These are phyloP conservation scores for Empidonax traillii DNA, from an alignment of 2,113 vertebrate genomes.

Conservation along the genomic window DNA sequence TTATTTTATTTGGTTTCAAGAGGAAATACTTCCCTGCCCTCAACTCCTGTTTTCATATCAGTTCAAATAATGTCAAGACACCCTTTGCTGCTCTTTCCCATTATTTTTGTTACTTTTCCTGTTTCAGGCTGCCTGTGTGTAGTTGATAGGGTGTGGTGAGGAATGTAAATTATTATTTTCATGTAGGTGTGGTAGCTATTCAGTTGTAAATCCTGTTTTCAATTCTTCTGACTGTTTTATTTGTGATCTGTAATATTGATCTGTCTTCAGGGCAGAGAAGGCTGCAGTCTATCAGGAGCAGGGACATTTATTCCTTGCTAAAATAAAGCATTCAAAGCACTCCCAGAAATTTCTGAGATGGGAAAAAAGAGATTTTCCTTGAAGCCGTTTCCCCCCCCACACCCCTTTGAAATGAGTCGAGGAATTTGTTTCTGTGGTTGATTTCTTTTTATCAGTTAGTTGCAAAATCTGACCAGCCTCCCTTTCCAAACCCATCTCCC, in stretches of 20 bases:
- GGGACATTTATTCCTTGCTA: slow-evolving; percentile 8
- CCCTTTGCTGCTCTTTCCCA: slow-evolving; percentile 54
- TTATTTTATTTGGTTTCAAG: slow-evolving; percentile 49
- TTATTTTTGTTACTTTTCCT: slow-evolving; percentile 62
- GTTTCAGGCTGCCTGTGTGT: slow-evolving; percentile 19
- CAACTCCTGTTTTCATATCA: slow-evolving; percentile 58
- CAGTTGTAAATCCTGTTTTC: slow-evolving; percentile 67
- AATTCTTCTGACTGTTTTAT: slow-evolving; percentile 58
- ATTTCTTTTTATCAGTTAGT: slow-evolving; percentile 46
- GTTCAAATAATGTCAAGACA: slow-evolving; percentile 40
- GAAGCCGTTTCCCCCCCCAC: background rate
- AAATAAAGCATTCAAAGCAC: slow-evolving; percentile 37
- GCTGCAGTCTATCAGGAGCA: slow-evolving; percentile 23
- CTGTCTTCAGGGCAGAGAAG: slow-evolving; percentile 31
- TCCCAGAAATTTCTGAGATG: background rate
- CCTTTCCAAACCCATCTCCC: background rate
- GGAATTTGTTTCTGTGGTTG: background rate
- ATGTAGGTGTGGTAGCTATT: slow-evolving; percentile 56
- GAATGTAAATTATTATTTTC: slow-evolving; percentile 69
- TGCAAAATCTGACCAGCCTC: slow-evolving; percentile 38
- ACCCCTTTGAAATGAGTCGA: background rate
- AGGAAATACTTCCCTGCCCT: slow-evolving; percentile 60
- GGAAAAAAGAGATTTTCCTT: background rate
- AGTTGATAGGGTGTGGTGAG: slow-evolving; percentile 55
- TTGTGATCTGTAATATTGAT: slow-evolving; percentile 60